These are phyloP conservation scores for Rhopalosiphum nymphaeae DNA, from an alignment of 2,888 invertebrate species.

Conservation along the genomic window DNA sequence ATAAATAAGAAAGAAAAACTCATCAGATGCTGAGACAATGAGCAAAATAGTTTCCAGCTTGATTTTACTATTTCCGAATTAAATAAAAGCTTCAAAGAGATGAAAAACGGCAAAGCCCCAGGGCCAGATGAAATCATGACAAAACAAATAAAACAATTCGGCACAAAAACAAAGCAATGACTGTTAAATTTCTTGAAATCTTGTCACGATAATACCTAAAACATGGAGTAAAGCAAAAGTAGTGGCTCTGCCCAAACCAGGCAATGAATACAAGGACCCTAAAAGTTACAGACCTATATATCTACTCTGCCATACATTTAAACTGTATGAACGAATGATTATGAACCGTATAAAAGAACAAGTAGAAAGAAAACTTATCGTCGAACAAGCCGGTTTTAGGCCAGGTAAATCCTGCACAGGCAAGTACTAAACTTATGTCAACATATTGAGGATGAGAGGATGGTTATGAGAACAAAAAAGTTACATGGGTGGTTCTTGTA, in stretches of 20 bases:
- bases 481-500: too few species aligned
- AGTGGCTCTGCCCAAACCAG: too few species aligned
- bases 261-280: too few species aligned
- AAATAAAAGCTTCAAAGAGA: neutral
- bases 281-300: too few species aligned
- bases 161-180: neutral
- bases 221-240: too few species aligned
- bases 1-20: conserved; percentile 21
- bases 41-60: neutral
- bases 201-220: neutral
- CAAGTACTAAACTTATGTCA: too few species aligned
- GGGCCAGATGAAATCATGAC: neutral
- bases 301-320: too few species aligned
- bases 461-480: too few species aligned
- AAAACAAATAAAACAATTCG: conserved; percentile 1
- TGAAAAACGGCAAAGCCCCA: neutral
- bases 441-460: too few species aligned
- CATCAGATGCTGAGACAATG: neutral
- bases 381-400: conserved; percentile 60
- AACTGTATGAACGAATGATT: conserved; percentile 25
- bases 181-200: neutral
- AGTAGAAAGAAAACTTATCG: conserved; percentile 49
- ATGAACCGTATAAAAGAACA: neutral
- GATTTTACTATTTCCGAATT: neutral
- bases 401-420: conserved; percentile 58